Conservation (phyloP, 2,113 vertebrate species). For the Podarcis cretensis region DNA sequence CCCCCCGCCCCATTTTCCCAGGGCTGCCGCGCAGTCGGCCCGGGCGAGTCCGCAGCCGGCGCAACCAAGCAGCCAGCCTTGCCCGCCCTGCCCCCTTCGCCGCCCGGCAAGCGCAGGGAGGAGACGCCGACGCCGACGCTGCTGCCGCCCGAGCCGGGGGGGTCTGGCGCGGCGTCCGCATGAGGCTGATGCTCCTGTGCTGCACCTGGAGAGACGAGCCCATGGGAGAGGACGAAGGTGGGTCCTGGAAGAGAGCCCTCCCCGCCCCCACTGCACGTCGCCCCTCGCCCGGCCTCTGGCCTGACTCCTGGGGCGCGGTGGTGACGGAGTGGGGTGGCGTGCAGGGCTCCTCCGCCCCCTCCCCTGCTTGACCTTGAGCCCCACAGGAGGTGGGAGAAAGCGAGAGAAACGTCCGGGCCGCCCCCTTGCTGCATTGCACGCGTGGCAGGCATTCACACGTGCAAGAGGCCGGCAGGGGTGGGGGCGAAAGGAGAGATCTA, state of each 20-base stretch:
- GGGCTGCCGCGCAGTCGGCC: constrained; percentile 14
- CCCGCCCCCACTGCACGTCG: background rate
- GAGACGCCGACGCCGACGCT: background rate
- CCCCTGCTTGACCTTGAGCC: constrained; percentile 11
- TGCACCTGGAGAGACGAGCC: constrained; percentile 96
- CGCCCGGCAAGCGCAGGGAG: background rate
- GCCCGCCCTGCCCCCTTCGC: background rate
- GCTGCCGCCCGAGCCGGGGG: constrained; percentile 23
- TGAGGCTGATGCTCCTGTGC: constrained; percentile 96
- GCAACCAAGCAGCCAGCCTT: background rate
- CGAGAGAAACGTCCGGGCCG: background rate
- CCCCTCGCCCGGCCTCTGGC: background rate
- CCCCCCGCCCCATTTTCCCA: background rate
- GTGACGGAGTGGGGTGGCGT: too few species aligned
- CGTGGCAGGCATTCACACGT: background rate
- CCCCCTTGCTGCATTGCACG: background rate
- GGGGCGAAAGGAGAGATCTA: too few species aligned
- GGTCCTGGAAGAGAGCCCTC: background rate
- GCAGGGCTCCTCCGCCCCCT: background rate
- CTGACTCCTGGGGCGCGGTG: background rate
- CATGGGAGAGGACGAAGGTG: constrained; percentile 97
- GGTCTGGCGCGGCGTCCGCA: constrained; percentile 75
- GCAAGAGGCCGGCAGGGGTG: background rate
- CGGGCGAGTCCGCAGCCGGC: constrained; percentile 12
- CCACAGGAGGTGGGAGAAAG: background rate